A percentile compares a stretch with the other conserved stretches of the same genome.
Evolutionary conservation across 2,888 invertebrate genomes (phyloP).

Genomic region (Girardia tigrina): DNA sequence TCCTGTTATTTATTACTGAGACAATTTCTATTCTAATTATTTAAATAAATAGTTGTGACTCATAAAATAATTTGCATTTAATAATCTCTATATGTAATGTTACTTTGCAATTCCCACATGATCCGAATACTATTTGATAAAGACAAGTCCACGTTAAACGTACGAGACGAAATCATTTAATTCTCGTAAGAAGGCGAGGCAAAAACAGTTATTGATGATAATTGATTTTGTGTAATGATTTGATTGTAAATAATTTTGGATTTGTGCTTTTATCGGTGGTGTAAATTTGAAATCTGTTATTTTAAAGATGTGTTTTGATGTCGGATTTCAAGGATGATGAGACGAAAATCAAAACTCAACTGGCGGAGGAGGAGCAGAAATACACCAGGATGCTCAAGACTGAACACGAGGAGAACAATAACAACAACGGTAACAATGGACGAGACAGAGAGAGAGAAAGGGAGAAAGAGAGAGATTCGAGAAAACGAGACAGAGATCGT

Average conservation of each 20-base stretch:
- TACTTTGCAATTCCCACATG: no score
- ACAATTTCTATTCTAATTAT: no score
- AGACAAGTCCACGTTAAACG: no score
- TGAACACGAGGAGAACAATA: not conserved
- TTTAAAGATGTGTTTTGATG: constrained; percentile 16
- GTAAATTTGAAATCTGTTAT: not conserved
- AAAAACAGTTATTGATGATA: constrained; percentile 1
- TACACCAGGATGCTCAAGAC: not conserved
- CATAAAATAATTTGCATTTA: no score
- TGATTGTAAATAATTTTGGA: not conserved
- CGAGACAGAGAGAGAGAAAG: no score
- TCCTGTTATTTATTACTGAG: no score
- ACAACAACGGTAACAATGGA: not conserved
- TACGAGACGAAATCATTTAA: no score
- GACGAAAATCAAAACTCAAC: constrained; percentile 3
- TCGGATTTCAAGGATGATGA: constrained; percentile 17
- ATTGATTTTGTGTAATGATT: not conserved
- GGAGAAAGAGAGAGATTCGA: not conserved
- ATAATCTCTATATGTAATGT: no score
- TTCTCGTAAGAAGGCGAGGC: no score
- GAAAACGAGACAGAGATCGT: not conserved
- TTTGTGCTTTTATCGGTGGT: not conserved
- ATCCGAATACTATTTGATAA: no score
- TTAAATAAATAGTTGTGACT: no score
- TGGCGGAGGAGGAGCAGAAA: not conserved